Evolutionary conservation across 2,888 invertebrate genomes (phyloP), one percentile per base, ranked within the genome.

Genomic region (Drosophila yooni): DNA sequence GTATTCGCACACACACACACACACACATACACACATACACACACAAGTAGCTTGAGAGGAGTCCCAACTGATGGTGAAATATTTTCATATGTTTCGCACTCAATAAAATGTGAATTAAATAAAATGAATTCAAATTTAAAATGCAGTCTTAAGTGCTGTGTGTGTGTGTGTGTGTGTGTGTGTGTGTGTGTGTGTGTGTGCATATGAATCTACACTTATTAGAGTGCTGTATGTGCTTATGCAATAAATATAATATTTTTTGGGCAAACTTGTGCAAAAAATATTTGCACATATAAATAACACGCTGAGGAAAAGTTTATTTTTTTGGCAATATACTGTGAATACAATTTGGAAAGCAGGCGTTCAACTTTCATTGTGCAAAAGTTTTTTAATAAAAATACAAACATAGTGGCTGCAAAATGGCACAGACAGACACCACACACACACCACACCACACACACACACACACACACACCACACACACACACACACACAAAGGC

Each of bases 301-400:
- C 74, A 75, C 52, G 65, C 46, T 59, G 80, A 43, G 46, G 50
- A 33, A 71, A 79, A 76, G 48, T 64, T 86, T 43, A 11, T 15
- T 79, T 77, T 81, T 73, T 48, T 54, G 61, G 65, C 59, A 74
- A 76, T 84, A 76, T 79, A 72, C 81, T 70, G 84, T 58, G 76
- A 74, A 72, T 89, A 62, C 63, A 72, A 76, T 89, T 87, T 68
- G 74, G 48, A 74, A 58, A 77, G 84, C 84, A 71, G 76, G 81
- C 89, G 70, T 38, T 62, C 82, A 83, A 84, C 89, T 89, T 84
- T 84, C 84, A 84, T 85, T 89, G 81, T 77, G 82, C 72, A 79
- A 87, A 88, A 88, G 89, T 88, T 88, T 88, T 90, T 88, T 88
- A 88, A 88, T 88, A 88, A 90, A 82, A 80, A 74, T 63, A 79